A percentile compares a stretch with the other conserved stretches of the same genome.
phyloP scores from a whole-genome alignment of 2,888 invertebrate genomes.

The Chrysopilus asiliformis region DNA sequence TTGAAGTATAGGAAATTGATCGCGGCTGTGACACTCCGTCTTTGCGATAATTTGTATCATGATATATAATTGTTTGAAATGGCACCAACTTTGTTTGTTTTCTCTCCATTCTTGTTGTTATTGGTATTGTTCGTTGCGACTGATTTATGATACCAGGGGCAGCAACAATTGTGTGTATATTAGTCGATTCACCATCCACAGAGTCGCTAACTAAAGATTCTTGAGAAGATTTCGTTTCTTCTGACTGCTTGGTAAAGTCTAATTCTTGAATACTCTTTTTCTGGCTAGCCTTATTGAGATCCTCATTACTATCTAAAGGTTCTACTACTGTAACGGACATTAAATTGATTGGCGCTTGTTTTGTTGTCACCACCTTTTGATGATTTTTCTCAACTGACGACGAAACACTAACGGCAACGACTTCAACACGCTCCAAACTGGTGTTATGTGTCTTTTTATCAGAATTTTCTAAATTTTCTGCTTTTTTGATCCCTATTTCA shows the following conservation, averaged over 20 bases:
- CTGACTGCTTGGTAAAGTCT: constrained; percentile 41
- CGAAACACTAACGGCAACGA: constrained; percentile 41
- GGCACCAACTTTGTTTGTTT: constrained; percentile 33
- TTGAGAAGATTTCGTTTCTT: too few relatives aligned
- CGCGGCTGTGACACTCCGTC: constrained; percentile 33
- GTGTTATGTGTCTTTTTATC: neutral
- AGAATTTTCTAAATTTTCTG: too few relatives aligned
- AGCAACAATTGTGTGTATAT: constrained; percentile 30
- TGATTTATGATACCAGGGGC: constrained; percentile 38
- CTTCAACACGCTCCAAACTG: constrained; percentile 29
- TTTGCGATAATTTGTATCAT: constrained; percentile 29
- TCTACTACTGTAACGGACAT: neutral
- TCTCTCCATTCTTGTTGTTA: constrained; percentile 30
- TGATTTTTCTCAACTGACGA: constrained; percentile 29
- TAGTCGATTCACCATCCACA: constrained; percentile 28
- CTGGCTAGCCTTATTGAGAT: constrained; percentile 37
- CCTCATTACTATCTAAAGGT: neutral
- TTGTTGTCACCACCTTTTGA: neutral
- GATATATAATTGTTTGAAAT: constrained; percentile 41
- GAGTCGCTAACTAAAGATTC: constrained; percentile 23
- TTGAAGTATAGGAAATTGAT: constrained; percentile 42
- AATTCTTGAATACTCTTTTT: constrained; percentile 45
- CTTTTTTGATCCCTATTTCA: too few relatives aligned
- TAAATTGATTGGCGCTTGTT: neutral
- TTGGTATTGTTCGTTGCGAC: constrained; percentile 22